Conservation (phyloP, 2,113 vertebrate species). For the Stomatorhinus ivindoensis region DNA sequence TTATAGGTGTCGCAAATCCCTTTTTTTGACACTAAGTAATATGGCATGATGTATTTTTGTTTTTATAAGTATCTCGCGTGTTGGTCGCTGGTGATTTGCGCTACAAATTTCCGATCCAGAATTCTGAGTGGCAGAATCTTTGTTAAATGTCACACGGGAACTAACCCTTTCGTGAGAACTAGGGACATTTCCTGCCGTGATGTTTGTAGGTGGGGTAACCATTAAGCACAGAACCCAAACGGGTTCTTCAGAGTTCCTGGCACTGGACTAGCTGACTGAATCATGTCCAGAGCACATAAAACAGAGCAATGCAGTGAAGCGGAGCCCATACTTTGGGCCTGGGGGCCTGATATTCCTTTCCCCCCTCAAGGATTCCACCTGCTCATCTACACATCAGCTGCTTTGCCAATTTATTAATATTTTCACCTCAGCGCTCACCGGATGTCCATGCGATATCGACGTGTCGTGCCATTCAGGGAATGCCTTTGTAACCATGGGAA, state of each 20-base stretch:
- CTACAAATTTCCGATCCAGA: not conserved
- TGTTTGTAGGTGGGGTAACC: not conserved
- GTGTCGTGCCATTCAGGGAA: not conserved
- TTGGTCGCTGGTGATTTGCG: not conserved
- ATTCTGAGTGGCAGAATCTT: not conserved
- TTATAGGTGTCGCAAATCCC: not conserved
- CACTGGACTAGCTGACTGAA: not conserved
- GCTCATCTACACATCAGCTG: not conserved
- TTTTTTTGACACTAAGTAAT: not conserved
- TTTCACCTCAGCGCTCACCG: not conserved
- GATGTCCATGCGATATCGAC: not conserved
- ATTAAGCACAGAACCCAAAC: not conserved
- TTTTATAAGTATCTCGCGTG: not conserved
- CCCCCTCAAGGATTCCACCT: not conserved
- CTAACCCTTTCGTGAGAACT: not conserved
- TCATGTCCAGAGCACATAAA: not conserved
- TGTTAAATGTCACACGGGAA: not conserved
- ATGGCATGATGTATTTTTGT: not conserved
- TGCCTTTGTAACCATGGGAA: constrained; percentile 10
- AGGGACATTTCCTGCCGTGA: not conserved
- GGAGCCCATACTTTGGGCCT: not conserved
- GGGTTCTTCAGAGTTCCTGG: not conserved
- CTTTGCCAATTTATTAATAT: not conserved
- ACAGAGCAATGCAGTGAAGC: not conserved
- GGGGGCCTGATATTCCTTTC: not conserved